These are phyloP conservation scores for Plotosus lineatus DNA, from an alignment of 2,113 vertebrate genomes.

Conservation along the genomic window DNA sequence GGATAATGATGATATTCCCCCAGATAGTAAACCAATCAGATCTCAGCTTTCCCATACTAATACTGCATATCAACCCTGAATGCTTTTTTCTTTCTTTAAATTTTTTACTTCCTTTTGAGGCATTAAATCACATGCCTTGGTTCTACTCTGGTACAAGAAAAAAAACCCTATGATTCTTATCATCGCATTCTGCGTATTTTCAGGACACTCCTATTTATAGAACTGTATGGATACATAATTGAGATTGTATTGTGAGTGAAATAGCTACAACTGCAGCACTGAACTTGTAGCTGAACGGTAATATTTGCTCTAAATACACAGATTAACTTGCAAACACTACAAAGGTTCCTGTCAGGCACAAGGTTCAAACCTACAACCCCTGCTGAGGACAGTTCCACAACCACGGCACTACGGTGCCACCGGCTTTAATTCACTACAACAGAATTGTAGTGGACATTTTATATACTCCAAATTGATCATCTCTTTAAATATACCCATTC, in stretches of 20 bases:
- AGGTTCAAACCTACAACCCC: too few relatives aligned
- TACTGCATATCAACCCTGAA: constrained; percentile 69
- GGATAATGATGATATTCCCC: too few relatives aligned
- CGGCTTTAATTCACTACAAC: neutral
- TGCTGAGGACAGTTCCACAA: too few relatives aligned
- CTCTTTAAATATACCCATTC: too few relatives aligned
- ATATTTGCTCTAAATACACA: neutral
- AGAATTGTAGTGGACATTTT: neutral
- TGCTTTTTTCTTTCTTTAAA: constrained; percentile 54
- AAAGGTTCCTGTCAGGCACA: too few relatives aligned
- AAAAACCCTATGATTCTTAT: neutral
- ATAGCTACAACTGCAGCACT: neutral
- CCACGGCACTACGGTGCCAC: too few relatives aligned
- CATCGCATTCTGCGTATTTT: constrained; percentile 6
- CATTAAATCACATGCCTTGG: constrained; percentile 18
- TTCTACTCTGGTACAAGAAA: neutral
- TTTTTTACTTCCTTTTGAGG: constrained; percentile 20
- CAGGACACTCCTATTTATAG: constrained; percentile 58
- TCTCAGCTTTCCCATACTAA: too few relatives aligned
- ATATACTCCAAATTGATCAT: neutral
- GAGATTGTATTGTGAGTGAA: constrained; percentile 39
- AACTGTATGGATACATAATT: constrained; percentile 44
- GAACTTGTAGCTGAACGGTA: neutral
- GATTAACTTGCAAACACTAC: too few relatives aligned
- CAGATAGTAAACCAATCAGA: too few relatives aligned